These are phyloP conservation scores for Triplophysa bombifrons DNA, from an alignment of 2,797 vertebrate species.

Conservation along the genomic window DNA sequence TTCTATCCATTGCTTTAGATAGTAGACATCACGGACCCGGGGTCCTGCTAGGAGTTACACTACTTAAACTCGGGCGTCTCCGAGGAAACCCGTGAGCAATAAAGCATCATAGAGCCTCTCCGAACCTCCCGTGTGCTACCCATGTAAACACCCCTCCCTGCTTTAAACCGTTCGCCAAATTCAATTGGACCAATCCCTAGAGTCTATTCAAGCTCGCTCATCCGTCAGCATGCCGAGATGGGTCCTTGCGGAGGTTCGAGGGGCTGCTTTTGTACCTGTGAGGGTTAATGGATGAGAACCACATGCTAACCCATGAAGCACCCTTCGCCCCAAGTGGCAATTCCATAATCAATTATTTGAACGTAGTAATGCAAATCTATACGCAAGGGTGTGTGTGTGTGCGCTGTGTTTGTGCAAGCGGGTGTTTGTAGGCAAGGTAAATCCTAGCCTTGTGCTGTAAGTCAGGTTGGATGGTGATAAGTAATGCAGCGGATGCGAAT, in stretches of 20 bases:
- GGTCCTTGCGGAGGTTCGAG: constrained; percentile 30
- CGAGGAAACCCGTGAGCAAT: background rate
- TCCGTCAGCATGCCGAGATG: constrained; percentile 39
- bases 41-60: background rate
- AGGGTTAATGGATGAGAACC: constrained; percentile 21
- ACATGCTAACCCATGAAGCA: constrained; percentile 5
- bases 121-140: constrained; percentile 13
- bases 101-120: background rate
- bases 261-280: constrained; percentile 2
- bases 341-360: constrained; percentile 2
- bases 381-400: constrained; percentile 45
- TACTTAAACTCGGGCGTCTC: background rate
- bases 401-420: constrained; percentile 15
- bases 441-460: constrained; percentile 24
- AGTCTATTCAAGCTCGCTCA: constrained; percentile 28
- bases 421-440: constrained; percentile 29
- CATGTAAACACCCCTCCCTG: constrained; percentile 1
- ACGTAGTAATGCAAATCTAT: background rate
- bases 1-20: background rate
- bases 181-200: constrained; percentile 43
- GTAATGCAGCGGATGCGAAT: background rate
- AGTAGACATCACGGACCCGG: background rate
- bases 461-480: constrained; percentile 4
- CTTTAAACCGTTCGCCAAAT: constrained; percentile 40
- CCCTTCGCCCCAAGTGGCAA: background rate